Evolutionary conservation across 2,888 invertebrate species (phyloP), one percentile per base, ranked within the genome.

Genomic region (Chironomus riparius): DNA sequence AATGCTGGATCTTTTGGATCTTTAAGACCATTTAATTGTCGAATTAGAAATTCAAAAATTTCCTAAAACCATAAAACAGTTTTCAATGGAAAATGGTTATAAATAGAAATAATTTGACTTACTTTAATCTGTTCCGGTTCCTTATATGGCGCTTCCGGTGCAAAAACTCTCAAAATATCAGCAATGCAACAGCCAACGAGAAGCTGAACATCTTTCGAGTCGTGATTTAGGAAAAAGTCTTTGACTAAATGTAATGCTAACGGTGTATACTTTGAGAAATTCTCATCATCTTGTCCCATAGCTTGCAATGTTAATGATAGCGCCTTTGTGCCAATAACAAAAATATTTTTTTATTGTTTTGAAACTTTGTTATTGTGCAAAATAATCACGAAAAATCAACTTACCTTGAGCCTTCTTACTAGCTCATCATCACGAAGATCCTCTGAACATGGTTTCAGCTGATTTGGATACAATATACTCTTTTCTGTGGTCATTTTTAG

Each of bases 1-100:
- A 98, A 98, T 2, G 97, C 95, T 3, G 98, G 95, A 85, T 97
- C 95, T 83, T 97, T 97, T 0, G 97, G 97, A 86, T 98, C 97
- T 81, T 93, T 94, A 24, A 98, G 87, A 15, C 98, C 98, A 79
- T 92, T 89, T 78, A 98, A 85, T 84, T 98, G 97, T 81, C 94
- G 93, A 78, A 97, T 97, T 78, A 98, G 88, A 86, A 98, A 98
- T 84, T 95, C 86, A 85, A 98, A 98, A 83, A 96, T 95, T 18
- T 91, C 91, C 86, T 91, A 88, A 78, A 78, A 77, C 22, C 3
- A 24, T 24, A 76, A 47, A 70, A 6, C 24, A 68, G 21, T 13
- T n/a, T n/a, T n/a, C 38, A 65, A 38, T 12, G 18, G 22, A n/a
- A n/a, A n/a, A n/a, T n/a, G 22, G 4, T 50, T 62, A 48, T 5